Evolutionary conservation across 2,113 vertebrate species (phyloP).

Genomic region (Chaetodon auriga): DNA sequence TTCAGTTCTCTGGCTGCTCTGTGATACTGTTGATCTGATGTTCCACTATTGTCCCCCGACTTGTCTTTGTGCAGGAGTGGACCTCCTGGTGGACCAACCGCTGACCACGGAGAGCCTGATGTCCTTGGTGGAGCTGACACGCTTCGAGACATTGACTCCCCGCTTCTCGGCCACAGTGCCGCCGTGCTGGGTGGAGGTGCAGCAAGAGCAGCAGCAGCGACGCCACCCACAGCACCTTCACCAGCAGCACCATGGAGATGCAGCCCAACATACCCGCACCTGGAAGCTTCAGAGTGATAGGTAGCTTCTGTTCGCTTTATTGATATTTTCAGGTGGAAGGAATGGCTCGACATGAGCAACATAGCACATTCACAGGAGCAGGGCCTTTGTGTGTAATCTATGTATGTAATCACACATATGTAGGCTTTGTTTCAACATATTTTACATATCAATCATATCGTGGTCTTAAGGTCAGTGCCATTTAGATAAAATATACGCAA

Average conservation of each 20-base stretch:
- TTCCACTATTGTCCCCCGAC: background rate
- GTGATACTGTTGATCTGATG: background rate
- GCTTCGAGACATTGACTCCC: constrained; percentile 97
- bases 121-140: constrained; percentile 95
- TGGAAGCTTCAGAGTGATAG: constrained; percentile 98
- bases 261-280: constrained; percentile 97
- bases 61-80: constrained; percentile 87
- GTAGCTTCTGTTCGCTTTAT: constrained; percentile 67
- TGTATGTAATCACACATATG: too few species aligned
- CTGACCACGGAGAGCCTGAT: constrained; percentile 92
- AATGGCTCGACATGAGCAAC: too few species aligned
- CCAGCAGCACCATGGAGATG: constrained; percentile 98
- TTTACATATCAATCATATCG: too few species aligned
- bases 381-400: too few species aligned
- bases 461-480: too few species aligned
- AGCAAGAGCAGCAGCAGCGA: constrained; percentile 98
- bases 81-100: constrained; percentile 95
- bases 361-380: background rate
- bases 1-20: background rate
- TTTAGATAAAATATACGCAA: too few species aligned
- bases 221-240: constrained; percentile 97
- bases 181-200: constrained; percentile 98
- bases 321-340: background rate
- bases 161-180: constrained; percentile 98
- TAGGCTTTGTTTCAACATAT: background rate